Conservation (phyloP, 2,888 invertebrate genomes). For the Chalcis sispes region DNA sequence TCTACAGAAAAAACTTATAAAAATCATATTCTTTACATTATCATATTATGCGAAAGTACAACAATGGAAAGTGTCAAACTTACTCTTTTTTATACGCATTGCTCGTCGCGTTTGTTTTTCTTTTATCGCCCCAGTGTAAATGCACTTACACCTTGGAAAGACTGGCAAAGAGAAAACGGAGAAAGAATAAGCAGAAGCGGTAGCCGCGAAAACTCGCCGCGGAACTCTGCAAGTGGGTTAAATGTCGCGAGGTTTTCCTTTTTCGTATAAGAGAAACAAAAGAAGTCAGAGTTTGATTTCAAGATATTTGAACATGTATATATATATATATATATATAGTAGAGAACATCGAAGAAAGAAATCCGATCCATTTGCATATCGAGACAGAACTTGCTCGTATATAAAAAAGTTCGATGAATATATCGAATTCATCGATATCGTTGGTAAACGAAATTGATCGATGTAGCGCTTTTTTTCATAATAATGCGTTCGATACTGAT, state of each 20-base stretch:
- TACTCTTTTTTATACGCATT: neutral
- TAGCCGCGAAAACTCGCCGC: constrained; percentile 52
- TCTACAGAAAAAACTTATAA: constrained; percentile 19
- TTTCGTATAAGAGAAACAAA: constrained; percentile 10
- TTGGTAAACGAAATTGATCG: too few relatives aligned
- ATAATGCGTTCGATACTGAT: too few relatives aligned
- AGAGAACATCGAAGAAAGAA: too few relatives aligned
- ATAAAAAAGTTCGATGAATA: too few relatives aligned
- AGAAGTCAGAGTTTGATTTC: constrained; percentile 5
- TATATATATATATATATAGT: too few relatives aligned
- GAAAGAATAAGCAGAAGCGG: constrained; percentile 1
- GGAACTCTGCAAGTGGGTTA: constrained; percentile 60
- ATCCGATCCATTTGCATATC: too few relatives aligned
- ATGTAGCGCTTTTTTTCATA: too few relatives aligned
- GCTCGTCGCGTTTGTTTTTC: neutral
- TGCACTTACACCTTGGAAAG: neutral
- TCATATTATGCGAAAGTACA: neutral
- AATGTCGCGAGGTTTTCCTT: constrained; percentile 53
- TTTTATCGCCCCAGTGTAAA: constrained; percentile 1
- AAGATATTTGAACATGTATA: constrained; percentile 10
- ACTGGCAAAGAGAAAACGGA: neutral
- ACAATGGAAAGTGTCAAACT: constrained; percentile 31
- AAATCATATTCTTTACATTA: constrained; percentile 19
- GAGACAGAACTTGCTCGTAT: too few relatives aligned
- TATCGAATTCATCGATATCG: too few relatives aligned